These are phyloP conservation scores for Haemorhous mexicanus DNA, from an alignment of 2,113 vertebrate genomes.

Conservation along the genomic window DNA sequence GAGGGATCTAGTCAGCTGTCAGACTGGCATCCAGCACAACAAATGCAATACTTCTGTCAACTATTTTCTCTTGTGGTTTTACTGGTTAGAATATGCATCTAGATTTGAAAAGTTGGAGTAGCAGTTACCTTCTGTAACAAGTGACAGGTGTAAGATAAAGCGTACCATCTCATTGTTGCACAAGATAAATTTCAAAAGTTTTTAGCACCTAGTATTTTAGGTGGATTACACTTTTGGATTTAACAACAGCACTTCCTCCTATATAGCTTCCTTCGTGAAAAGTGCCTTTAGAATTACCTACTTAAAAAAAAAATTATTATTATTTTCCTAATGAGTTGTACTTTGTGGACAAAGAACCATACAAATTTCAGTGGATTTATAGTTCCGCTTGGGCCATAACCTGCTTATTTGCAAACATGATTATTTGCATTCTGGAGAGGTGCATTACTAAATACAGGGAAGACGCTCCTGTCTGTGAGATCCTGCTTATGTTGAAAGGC, in stretches of 20 bases:
- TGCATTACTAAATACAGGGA: neutral
- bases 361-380: neutral
- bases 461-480: neutral
- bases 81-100: neutral
- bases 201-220: neutral
- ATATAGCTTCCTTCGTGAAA: neutral
- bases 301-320: no score
- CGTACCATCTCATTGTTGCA: neutral
- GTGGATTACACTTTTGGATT: neutral
- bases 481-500: neutral
- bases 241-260: neutral
- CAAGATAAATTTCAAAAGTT: neutral
- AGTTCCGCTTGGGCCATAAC: neutral
- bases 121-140: neutral
- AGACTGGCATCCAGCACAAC: neutral
- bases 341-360: neutral
- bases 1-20: neutral
- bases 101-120: neutral
- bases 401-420: neutral
- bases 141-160: fast-evolving
- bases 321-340: neutral
- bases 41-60: neutral
- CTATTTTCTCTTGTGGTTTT: neutral
- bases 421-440: neutral
- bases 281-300: neutral